Evolutionary conservation across 2,888 invertebrate genomes (phyloP).

Genomic region (Graphium colonna): DNA sequence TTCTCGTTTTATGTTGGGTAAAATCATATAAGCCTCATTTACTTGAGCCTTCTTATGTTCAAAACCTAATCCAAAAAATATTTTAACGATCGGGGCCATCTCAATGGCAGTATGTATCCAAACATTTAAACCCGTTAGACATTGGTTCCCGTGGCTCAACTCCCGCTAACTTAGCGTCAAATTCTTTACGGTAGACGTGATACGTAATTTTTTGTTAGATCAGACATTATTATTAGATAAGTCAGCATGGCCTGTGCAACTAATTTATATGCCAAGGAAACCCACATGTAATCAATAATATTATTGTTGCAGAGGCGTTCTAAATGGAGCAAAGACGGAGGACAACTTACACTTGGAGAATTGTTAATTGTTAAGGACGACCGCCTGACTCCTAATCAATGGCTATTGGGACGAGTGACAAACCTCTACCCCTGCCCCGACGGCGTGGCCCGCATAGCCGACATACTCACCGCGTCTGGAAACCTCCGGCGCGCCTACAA

Average conservation of each 20-base stretch:
- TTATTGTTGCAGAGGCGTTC: background rate
- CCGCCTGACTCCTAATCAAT: too few relatives aligned
- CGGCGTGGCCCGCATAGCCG: too few relatives aligned
- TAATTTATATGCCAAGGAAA: background rate
- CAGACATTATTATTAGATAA: too few relatives aligned
- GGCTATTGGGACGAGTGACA: too few relatives aligned
- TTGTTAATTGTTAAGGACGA: too few relatives aligned
- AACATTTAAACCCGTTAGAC: background rate
- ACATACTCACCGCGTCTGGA: too few relatives aligned
- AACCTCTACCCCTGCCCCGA: too few relatives aligned
- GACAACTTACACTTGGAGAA: too few relatives aligned
- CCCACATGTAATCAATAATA: conserved; percentile 19
- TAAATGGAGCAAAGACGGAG: background rate
- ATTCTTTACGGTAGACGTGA: too few relatives aligned
- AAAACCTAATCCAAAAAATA: background rate
- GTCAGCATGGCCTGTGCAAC: background rate
- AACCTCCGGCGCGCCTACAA: too few relatives aligned
- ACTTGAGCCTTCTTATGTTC: background rate
- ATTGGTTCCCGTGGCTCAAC: background rate
- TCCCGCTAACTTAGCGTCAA: background rate
- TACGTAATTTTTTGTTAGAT: too few relatives aligned
- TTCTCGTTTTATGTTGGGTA: conserved; percentile 9
- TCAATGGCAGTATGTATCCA: background rate
- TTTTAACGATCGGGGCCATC: background rate
- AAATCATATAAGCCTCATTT: too few relatives aligned